Evolutionary conservation across 1,140 invertebrate species (phyloP).

Genomic region (Polypedilum pembai): DNA sequence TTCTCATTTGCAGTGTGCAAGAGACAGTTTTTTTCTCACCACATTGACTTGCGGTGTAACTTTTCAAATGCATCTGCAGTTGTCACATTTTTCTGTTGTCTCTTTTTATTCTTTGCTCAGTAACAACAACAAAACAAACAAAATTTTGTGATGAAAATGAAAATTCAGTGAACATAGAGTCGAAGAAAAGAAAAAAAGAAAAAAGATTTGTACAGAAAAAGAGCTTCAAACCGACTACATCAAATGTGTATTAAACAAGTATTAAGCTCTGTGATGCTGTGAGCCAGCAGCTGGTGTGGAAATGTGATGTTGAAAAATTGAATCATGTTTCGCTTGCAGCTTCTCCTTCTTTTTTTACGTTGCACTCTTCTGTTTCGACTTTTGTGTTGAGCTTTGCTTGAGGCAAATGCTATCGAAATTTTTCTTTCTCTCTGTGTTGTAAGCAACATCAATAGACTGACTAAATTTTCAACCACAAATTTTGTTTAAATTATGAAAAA

Average conservation of each 20-base stretch:
- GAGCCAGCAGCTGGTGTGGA: neutral
- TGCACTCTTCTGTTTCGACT: too few relatives aligned
- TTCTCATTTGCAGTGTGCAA: too few relatives aligned
- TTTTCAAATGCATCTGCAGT: slow-evolving; percentile 21
- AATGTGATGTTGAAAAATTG: neutral
- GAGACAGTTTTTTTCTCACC: neutral
- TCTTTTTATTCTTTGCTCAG: neutral
- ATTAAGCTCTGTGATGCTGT: neutral
- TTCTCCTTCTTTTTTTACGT: too few relatives aligned
- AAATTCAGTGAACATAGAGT: neutral
- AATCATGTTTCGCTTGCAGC: too few relatives aligned
- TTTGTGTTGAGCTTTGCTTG: too few relatives aligned
- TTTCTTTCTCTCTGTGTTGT: too few relatives aligned
- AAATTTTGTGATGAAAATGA: neutral
- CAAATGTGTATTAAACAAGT: slow-evolving; percentile 25
- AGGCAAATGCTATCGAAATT: too few relatives aligned
- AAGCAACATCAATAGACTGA: too few relatives aligned
- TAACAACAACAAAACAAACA: neutral
- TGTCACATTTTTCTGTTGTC: neutral
- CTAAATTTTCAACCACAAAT: too few relatives aligned
- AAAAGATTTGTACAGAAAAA: neutral
- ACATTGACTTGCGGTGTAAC: slow-evolving; percentile 24
- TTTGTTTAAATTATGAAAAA: too few relatives aligned
- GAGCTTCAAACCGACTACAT: slow-evolving; percentile 10
- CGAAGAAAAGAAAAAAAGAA: neutral